Conservation (phyloP, 2,888 invertebrate genomes). For the Tetragnatha montana region DNA sequence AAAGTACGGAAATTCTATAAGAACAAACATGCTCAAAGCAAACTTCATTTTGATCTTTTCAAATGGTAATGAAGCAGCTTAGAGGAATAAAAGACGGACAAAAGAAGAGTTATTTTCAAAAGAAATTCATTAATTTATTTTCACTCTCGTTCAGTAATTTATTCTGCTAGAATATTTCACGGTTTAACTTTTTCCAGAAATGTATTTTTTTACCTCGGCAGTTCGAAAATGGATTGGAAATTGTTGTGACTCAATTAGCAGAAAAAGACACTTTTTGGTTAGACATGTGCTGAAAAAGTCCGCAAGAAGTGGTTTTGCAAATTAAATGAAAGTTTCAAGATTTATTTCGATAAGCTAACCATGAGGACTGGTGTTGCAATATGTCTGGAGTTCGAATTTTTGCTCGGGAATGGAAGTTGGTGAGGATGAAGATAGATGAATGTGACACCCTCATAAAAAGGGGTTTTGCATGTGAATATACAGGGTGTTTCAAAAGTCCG, state of each 20-base stretch:
- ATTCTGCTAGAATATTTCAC: not conserved
- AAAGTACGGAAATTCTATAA: not conserved
- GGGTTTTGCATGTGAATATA: too few relatives aligned
- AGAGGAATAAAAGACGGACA: not conserved
- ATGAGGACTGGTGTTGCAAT: too few relatives aligned
- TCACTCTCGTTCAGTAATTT: not conserved
- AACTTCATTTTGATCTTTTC: slow-evolving; percentile 1
- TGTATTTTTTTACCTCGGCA: not conserved
- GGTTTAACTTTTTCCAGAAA: not conserved
- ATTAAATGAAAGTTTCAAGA: too few relatives aligned
- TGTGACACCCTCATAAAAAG: too few relatives aligned
- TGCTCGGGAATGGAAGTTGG: too few relatives aligned
- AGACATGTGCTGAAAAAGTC: not conserved
- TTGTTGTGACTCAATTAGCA: not conserved
- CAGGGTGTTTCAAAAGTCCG: too few relatives aligned
- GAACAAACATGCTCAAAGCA: not conserved
- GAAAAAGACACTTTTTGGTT: not conserved
- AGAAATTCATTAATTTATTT: not conserved
- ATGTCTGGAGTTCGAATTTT: too few relatives aligned
- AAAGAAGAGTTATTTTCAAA: not conserved
- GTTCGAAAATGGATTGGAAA: not conserved
- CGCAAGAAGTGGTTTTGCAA: not conserved
- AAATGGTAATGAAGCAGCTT: not conserved
- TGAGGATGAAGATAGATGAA: too few relatives aligned
- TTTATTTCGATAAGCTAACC: too few relatives aligned